These are phyloP conservation scores for Lordiphosa stackelbergi DNA, from an alignment of 1,140 invertebrate genomes.

Conservation along the genomic window DNA sequence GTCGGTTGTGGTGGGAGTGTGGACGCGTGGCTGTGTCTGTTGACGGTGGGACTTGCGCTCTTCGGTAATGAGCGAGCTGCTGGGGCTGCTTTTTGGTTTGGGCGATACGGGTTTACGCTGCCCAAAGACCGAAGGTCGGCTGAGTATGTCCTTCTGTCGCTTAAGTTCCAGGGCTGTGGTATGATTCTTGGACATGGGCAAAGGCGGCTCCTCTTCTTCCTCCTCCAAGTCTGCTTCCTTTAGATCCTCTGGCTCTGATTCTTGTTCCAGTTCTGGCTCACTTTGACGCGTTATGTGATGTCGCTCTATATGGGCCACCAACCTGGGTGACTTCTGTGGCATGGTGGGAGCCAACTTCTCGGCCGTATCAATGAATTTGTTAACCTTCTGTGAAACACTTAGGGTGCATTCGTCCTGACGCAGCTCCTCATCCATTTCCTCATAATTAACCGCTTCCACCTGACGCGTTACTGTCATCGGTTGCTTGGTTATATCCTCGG, in stretches of 20 bases:
- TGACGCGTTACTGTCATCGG: constrained; percentile 76
- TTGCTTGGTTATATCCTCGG: constrained; percentile 79
- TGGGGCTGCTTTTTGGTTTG: constrained; percentile 23
- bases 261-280: constrained; percentile 43
- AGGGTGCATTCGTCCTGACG: constrained; percentile 79
- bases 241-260: constrained; percentile 38
- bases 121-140: constrained; percentile 77
- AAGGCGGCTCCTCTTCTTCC: constrained; percentile 35
- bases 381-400: constrained; percentile 81
- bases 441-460: constrained; percentile 78
- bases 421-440: constrained; percentile 79
- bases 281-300: constrained; percentile 75
- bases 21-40: constrained; percentile 3
- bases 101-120: constrained; percentile 25
- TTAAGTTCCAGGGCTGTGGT: constrained; percentile 62
- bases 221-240: constrained; percentile 16
- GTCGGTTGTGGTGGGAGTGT: constrained; percentile 1
- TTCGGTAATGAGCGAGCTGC: constrained; percentile 40
- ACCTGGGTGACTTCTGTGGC: constrained; percentile 70
- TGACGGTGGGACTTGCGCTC: constrained; percentile 40
- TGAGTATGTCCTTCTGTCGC: constrained; percentile 78
- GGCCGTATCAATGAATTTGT: constrained; percentile 80
- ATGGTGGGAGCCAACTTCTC: constrained; percentile 77
- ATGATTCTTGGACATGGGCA: constrained; percentile 61
- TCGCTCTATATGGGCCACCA: constrained; percentile 77